Percentiles rank a stretch among this genome's conserved stretches.
Conservation (phyloP, 64 coral and sea anemone species). For the Stichodactyla helianthus region DNA sequence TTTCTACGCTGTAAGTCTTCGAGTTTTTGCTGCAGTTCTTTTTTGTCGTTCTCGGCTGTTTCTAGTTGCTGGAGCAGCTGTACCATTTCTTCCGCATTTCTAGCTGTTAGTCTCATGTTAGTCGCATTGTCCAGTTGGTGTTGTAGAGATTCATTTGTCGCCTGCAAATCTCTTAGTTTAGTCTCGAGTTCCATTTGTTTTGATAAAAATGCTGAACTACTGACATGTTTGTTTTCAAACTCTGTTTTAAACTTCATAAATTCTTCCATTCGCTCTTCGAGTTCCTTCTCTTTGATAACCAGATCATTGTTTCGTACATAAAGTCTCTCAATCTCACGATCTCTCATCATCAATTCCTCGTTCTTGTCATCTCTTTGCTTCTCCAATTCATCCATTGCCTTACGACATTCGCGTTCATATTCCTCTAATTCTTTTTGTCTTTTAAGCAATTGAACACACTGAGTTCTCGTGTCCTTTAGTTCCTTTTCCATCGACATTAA, state of each 20-base stretch:
- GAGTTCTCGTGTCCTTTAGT: conserved; percentile 24
- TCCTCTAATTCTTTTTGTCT: conserved; percentile 27
- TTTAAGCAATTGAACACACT: neutral
- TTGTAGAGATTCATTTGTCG: conserved; percentile 13
- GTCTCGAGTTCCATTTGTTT: conserved; percentile 16
- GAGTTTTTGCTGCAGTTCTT: conserved; percentile 37
- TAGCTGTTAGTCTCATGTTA: conserved; percentile 31
- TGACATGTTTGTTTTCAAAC: neutral
- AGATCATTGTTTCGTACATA: conserved; percentile 56
- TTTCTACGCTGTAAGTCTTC: conserved; percentile 44
- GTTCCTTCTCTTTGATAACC: conserved; percentile 22
- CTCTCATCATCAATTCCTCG: conserved; percentile 31
- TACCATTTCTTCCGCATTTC: conserved; percentile 40
- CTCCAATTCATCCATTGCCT: conserved; percentile 22
- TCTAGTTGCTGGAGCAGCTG: conserved; percentile 21
- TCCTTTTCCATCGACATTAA: conserved; percentile 18
- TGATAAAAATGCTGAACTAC: neutral
- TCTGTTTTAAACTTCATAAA: conserved; percentile 28
- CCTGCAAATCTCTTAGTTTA: neutral
- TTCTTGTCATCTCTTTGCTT: conserved; percentile 15
- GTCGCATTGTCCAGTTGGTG: conserved; percentile 1
- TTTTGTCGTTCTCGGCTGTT: conserved; percentile 40
- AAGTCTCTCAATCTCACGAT: conserved; percentile 53
- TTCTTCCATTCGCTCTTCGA: conserved; percentile 25
- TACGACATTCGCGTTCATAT: neutral